A percentile compares a stretch with the other conserved stretches of the same genome.
phyloP scores from a whole-genome alignment of 1,140 invertebrate species.

The Laupala kohalensis region DNA sequence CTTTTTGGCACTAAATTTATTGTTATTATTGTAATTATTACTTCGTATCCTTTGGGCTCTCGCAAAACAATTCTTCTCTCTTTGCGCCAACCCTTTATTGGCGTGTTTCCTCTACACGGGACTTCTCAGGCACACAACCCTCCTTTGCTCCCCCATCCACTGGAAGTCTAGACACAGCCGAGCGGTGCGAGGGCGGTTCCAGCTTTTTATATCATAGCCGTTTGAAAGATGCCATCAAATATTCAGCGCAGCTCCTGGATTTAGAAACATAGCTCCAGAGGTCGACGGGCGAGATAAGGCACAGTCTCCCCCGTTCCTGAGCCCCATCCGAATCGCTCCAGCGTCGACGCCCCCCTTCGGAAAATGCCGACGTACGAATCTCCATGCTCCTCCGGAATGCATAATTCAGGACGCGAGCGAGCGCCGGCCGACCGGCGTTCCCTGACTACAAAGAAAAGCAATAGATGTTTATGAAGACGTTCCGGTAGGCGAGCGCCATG shows the following conservation, averaged over 20 bases:
- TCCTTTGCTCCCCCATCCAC: not conserved
- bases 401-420: not conserved
- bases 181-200: not conserved
- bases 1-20: too few species aligned
- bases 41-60: too few species aligned
- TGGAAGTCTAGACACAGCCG: not conserved
- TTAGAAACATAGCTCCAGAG: slow-evolving; percentile 4
- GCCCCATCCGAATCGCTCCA: too few species aligned
- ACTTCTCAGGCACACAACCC: too few species aligned
- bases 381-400: not conserved
- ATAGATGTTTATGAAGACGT: not conserved
- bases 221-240: slow-evolving; percentile 14
- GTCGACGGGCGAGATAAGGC: not conserved
- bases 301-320: too few species aligned
- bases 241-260: slow-evolving; percentile 8
- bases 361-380: not conserved
- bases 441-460: not conserved
- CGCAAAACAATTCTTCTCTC: too few species aligned
- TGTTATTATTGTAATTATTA: too few species aligned
- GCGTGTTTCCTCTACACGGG: too few species aligned
- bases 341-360: not conserved
- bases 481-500: not conserved
- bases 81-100: too few species aligned
- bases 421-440: not conserved
- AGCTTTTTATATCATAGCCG: slow-evolving; percentile 6